Conservation (phyloP, 2,113 vertebrate species). For the Myocastor coypus region DNA sequence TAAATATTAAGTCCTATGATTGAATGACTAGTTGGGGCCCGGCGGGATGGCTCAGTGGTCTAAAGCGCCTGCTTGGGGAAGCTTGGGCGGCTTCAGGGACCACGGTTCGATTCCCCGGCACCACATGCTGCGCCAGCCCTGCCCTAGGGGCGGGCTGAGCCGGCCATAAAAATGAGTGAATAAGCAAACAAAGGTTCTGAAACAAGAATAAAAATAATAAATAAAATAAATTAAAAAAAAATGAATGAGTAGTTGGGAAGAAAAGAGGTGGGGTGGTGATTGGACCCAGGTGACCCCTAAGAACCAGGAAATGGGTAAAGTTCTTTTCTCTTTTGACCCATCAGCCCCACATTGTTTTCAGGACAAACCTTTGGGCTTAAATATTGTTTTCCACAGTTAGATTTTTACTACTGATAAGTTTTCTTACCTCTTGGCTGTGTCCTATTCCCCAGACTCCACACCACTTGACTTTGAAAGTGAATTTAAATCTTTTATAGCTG, state of each 20-base stretch:
- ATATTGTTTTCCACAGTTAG: slow-evolving; percentile 32
- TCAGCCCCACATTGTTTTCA: neutral
- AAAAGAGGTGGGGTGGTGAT: neutral
- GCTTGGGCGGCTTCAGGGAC: too few species aligned
- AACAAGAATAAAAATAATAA: too few species aligned
- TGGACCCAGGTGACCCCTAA: neutral
- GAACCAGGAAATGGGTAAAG: slow-evolving; percentile 38
- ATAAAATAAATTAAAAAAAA: too few species aligned
- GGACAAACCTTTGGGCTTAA: slow-evolving; percentile 31
- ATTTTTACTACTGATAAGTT: slow-evolving; percentile 74
- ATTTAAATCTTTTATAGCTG: slow-evolving; percentile 41
- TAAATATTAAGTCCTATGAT: slow-evolving; percentile 26
- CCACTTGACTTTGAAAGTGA: slow-evolving; percentile 37
- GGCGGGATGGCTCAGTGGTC: too few species aligned
- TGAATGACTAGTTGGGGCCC: neutral
- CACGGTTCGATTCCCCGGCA: too few species aligned
- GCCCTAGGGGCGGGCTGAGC: too few species aligned
- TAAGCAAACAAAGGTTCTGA: too few species aligned
- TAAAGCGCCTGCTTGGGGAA: too few species aligned
- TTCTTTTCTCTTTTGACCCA: neutral
- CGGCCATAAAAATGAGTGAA: too few species aligned
- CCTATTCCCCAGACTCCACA: neutral
- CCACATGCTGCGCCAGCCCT: too few species aligned
- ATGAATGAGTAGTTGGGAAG: slow-evolving; percentile 9
- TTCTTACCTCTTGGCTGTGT: slow-evolving; percentile 33